Evolutionary conservation across 2,888 invertebrate genomes (phyloP).

Genomic region (Mamestra brassicae): DNA sequence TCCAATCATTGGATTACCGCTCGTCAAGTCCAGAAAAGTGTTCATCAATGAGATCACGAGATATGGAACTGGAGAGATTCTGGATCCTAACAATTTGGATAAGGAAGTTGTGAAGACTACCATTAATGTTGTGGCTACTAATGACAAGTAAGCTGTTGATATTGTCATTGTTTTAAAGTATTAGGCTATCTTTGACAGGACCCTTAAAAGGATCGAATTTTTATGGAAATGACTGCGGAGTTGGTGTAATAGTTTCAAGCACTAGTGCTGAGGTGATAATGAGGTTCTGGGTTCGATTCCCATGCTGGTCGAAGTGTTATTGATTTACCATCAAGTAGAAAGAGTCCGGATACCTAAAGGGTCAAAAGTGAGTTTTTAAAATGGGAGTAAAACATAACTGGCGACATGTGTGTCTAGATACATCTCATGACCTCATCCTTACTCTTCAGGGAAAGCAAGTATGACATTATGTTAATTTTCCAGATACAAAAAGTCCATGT

Average conservation of each 20-base stretch:
- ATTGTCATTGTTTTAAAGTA: background rate
- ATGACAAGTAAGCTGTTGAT: conserved; percentile 77
- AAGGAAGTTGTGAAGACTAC: conserved; percentile 79
- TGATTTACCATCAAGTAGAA: background rate
- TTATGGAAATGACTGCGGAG: background rate
- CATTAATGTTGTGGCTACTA: conserved; percentile 74
- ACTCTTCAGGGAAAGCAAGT: background rate
- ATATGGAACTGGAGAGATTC: conserved; percentile 81
- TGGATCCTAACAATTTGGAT: conserved; percentile 82
- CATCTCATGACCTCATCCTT: too few species aligned
- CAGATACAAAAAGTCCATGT: conserved; percentile 82
- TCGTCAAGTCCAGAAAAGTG: conserved; percentile 79
- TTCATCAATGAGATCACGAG: conserved; percentile 83
- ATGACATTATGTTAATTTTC: conserved; percentile 47
- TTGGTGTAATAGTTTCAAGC: background rate
- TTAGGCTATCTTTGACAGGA: background rate
- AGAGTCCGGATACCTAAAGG: too few species aligned
- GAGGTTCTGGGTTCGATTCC: background rate
- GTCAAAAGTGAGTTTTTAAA: too few species aligned
- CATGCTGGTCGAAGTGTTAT: background rate
- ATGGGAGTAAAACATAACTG: too few species aligned
- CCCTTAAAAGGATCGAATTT: background rate
- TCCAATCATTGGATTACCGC: conserved; percentile 85
- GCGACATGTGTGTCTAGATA: too few species aligned
- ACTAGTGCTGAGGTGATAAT: background rate